Evolutionary conservation across 2,888 invertebrate genomes (phyloP), one percentile per base, ranked within the genome.

Genomic region (Panorpa germanica): DNA sequence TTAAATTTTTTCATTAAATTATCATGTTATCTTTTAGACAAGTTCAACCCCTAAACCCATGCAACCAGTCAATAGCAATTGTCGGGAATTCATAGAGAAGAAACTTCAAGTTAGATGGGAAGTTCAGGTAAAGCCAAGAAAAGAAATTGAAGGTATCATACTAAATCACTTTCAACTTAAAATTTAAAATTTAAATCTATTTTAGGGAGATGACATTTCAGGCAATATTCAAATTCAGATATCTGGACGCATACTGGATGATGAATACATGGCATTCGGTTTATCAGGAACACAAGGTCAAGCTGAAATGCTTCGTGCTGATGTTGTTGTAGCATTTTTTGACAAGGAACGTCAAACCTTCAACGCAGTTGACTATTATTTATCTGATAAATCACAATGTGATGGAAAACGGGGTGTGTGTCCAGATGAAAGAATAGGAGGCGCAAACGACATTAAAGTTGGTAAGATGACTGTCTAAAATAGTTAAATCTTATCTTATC

Each of bases 201-300:
- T 31, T n/a, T 50, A 60, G 61, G 61, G 53, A 33, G 63, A 48
- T n/a, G n/a, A n/a, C n/a, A n/a, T n/a, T n/a, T n/a, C n/a, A n/a
- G 72, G 76, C 29, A 65, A 70, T 34, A 64, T 88, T 3, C 72
- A 77, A 46, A 70, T 90, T 30, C 75, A 77, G 18, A 49, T 88
- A 24, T 70, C 80, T 3, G 86, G 78, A 0, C 63, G 73, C 18
- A 77, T 86, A 18, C 60, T 65, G 15, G 78, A 77, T 42, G 78
- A 83, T 45, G 80, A 88, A 47, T 90, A 86, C 52, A 75, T 88
- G 59, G 75, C 85, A 1, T 86, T 90, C 40, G 86, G 88, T 0
- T 54, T 83, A 21, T 83, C 83, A 2, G 86, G 85, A 0, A 67
- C 67, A 21, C 70, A 75, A 43, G 75, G 74, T 9, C 57, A 62